Base-by-base conservation (phyloP, 2,113 vertebrate species). In the Lagopus leucura region DNA sequence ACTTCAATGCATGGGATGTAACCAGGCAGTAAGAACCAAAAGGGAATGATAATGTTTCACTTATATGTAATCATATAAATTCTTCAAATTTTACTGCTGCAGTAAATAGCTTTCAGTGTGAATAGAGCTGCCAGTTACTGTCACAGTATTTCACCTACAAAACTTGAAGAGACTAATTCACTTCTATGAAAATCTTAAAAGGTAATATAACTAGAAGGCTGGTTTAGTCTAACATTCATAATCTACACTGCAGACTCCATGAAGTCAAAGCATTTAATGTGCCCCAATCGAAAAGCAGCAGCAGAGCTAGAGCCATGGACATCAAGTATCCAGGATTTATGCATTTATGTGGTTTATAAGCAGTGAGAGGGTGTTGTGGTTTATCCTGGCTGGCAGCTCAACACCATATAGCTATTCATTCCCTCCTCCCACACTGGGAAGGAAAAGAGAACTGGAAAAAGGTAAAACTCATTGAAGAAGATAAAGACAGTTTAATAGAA, bases 111-210 rank as follows among this genome's bases (percentile, higher is more conserved):
- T 65, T 93, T 36, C 34, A 75, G 6, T 74, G 71, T 91, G 77
- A 95, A 73, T 24, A 95, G 58, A 93, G 17, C 47, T 95, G 54
- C 67, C 92, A 91, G 69, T 54, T 93, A 96, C 95, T 92, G 86
- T 92, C 85, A 97, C 47, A 96, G 94, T 92, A 95, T 92, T 92
- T 95, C 55, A 92, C 38, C 70, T 82, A 38, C 71, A 88, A 88
- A 8, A 76, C 77, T 95, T 58, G 30, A 13, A 89, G 70, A 91
- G 48, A 89, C 43, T 86, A 95, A 95, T 69, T 24, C 14, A 36
- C 28, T 71, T 78, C 38, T 89, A 69, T 71, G 25, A 78, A 95
- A 94, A 58, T 19, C 21, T 86, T 88, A 94, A 94, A 40, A 94
- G 76, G 60, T 90, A 25, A 60, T 89, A 27, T 85, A 82, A 91